Conservation (phyloP, 64 coral and sea anemone genomes). For the Stylophora pistillata region DNA sequence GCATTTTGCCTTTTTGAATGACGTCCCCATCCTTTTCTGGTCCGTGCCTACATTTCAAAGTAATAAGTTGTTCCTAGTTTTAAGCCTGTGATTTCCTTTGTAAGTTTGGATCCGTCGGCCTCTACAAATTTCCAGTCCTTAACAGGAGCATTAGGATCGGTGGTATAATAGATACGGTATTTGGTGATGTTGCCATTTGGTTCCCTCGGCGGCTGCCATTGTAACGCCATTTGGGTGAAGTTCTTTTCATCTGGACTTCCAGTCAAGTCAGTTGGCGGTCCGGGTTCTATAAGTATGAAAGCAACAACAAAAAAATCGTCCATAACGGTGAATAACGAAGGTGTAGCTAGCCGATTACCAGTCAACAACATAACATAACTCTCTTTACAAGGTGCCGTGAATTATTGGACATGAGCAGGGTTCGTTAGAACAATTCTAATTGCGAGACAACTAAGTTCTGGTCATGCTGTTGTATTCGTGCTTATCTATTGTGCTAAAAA, state of each 20-base stretch:
- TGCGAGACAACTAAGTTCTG: too few relatives aligned
- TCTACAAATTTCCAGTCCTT: constrained; percentile 53
- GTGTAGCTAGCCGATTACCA: too few relatives aligned
- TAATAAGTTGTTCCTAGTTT: constrained; percentile 70
- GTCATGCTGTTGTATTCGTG: too few relatives aligned
- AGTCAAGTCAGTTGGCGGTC: constrained; percentile 66
- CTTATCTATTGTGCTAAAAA: too few relatives aligned
- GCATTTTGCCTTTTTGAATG: neutral
- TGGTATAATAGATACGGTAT: constrained; percentile 77
- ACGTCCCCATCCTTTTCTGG: constrained; percentile 72
- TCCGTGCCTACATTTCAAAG: constrained; percentile 80
- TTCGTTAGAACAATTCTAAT: too few relatives aligned
- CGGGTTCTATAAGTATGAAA: constrained; percentile 51
- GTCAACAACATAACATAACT: too few relatives aligned
- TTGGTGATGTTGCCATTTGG: constrained; percentile 62
- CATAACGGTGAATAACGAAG: neutral
- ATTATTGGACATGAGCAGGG: too few relatives aligned
- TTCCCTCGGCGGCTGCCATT: constrained; percentile 78
- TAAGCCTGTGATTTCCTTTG: constrained; percentile 45
- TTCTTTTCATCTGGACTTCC: constrained; percentile 65
- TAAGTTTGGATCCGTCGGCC: constrained; percentile 48
- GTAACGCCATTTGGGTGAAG: constrained; percentile 28
- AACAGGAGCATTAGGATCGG: constrained; percentile 27
- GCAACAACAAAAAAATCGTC: neutral
- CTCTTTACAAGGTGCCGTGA: too few relatives aligned